Base-by-base conservation (phyloP, 2,888 invertebrate species). In the Crossocerus cetratus region DNA sequence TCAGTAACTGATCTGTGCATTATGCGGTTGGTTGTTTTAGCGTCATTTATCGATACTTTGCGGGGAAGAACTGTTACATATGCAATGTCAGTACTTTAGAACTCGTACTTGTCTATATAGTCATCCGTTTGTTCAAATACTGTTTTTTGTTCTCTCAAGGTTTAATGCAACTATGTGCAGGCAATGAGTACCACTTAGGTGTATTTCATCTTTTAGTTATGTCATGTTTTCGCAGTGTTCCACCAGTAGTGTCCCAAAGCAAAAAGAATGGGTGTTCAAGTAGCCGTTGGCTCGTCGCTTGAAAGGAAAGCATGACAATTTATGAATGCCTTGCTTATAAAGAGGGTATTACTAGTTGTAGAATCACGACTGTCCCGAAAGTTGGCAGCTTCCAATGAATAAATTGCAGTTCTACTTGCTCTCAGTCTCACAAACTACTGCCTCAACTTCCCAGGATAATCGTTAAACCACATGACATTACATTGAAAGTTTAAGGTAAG, bases 251-350 rank as follows among this genome's bases (percentile, higher is more conserved):
- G 84, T 83, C 86, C 87, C 88, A 87, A 87, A 83, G 86, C 84
- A 86, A 87, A 89, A 88, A 88, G 87, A 88, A 89, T 87, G 85
- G 87, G 86, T 85, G 86, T 85, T 87, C 86, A 86, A 89, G 89
- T 84, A 86, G 89, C 86, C 86, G 86, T 86, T 82, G 87, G 85
- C 86, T 88, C 87, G 87, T 86, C 84, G 88, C 89, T 89, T 89
- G 84, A 89, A 89, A 89, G 88, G 88, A 89, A 89, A 89, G 86
- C 83, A 89, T 85, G 87, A 89, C 84, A 85, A 87, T 84, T 86
- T 84, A 81, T 89, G 80, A 88, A 86, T 87, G 75, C 75, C 83
- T 83, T 80, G 77, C 77, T 78, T 82, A 78, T 65, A 65, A 49
- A 57, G 68, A 61, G n/a, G 57, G 44, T 60, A 23, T 18, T 61